Evolutionary conservation across 2,888 invertebrate genomes (phyloP), one percentile per base, ranked within the genome.

Genomic region (Tachina fera): DNA sequence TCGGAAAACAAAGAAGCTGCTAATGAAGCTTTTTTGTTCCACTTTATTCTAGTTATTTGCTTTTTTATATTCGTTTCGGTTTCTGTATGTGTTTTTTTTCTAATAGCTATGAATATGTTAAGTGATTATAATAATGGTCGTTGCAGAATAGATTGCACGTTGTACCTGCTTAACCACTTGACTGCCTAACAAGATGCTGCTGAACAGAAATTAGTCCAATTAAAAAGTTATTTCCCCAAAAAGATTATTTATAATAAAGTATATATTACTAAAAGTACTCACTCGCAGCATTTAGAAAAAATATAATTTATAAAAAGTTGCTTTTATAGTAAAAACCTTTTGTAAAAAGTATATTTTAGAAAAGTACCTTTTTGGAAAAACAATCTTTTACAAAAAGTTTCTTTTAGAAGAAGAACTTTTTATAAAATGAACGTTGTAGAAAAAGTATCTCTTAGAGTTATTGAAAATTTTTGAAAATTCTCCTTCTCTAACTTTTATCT

Each of bases 1-100:
- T 71, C 56, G 53, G 60, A 71, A 72, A 80, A 84, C 68, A 83
- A 80, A 84, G 72, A 80, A 68, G 71, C 80, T 80, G 80, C 76
- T 84, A 84, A 79, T 84, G 79, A 80, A 75, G 75, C 74, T 75
- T 70, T 63, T 79, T 70, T 79, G 43, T 60, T 67, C 74, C 16
- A 47, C 19, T 60, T 70, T 51, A 41, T 63, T 76, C 45, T 83
- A 19, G 58, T 43, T 53, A 22, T 22, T 65, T 19, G n/a, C n/a
- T 16, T 53, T 47, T 58, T 56, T 41, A 41, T n/a, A 71, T 61
- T 58, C 72, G 31, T 41, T 3, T 61, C 63, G 9, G 49, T 16
- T 53, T 45, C 13, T n/a, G 45, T 47, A 8, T 65, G 45, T 51
- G 9, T 9, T 16, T 41, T 39, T 19, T 39, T 14, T 41, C 9